A percentile compares a stretch with the other conserved stretches of the same genome.
Conservation (phyloP, 2,113 vertebrate genomes). For the Pyrgilauda ruficollis region DNA sequence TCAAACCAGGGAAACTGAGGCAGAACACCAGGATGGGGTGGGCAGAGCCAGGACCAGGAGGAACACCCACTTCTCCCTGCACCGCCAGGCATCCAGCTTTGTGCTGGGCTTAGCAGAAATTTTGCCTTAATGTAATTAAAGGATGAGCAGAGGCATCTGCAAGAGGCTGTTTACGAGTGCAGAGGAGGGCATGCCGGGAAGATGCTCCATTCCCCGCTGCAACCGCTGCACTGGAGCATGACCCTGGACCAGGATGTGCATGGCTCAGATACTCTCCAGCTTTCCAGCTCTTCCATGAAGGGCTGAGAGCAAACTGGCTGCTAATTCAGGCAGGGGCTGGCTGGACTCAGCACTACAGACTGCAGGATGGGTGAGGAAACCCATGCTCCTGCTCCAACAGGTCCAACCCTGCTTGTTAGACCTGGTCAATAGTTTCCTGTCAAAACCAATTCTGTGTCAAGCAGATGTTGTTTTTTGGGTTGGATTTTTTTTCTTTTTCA, state of each 20-base stretch:
- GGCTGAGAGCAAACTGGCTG: slow-evolving; percentile 16
- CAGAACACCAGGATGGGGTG: not conserved
- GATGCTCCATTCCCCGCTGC: not conserved
- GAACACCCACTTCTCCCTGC: accelerated
- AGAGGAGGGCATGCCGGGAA: slow-evolving; percentile 23
- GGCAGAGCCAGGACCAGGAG: not conserved
- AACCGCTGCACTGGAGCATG: not conserved
- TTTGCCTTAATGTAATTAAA: slow-evolving; percentile 39
- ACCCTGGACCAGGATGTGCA: not conserved
- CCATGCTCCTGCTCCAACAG: not conserved
- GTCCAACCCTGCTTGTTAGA: slow-evolving; percentile 24
- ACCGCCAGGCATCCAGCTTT: not conserved
- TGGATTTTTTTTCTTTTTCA: not conserved
- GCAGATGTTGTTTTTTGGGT: not conserved
- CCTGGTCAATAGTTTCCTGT: slow-evolving; percentile 52
- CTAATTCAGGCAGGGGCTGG: not conserved
- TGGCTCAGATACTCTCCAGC: not conserved
- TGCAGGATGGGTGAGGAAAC: not conserved
- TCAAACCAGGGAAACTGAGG: not conserved
- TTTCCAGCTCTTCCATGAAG: not conserved
- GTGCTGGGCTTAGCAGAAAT: slow-evolving; percentile 33
- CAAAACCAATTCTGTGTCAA: slow-evolving; percentile 39
- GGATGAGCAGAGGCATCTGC: not conserved
- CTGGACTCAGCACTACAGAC: not conserved
- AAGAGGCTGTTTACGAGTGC: not conserved